A percentile compares a stretch with the other conserved stretches of the same genome.
phyloP scores from a whole-genome alignment of 2,113 vertebrate genomes.

The Mus spicilegus region DNA sequence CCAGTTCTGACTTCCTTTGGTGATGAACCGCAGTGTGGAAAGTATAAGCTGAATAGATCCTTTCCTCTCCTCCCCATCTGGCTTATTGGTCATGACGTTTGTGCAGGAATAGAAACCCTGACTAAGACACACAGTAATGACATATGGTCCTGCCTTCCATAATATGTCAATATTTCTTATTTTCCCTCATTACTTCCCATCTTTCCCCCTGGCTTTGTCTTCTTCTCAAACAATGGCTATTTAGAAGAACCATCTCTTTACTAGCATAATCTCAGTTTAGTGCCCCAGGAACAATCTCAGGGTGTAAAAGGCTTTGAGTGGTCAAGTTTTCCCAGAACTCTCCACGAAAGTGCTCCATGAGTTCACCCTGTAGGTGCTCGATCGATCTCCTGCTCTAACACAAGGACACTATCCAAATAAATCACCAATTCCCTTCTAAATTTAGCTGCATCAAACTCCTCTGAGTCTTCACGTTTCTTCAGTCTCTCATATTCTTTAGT shows the following conservation, averaged over 20 bases:
- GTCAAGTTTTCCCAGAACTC: not conserved
- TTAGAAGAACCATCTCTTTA: conserved; percentile 37
- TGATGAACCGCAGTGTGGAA: too few species aligned
- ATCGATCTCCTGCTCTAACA: conserved; percentile 6
- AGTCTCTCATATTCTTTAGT: conserved; percentile 23
- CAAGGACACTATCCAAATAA: conserved; percentile 28
- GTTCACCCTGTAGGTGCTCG: not conserved
- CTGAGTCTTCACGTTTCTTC: conserved; percentile 15
- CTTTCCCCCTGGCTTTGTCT: not conserved
- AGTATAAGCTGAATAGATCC: too few species aligned
- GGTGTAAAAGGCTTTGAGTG: not conserved
- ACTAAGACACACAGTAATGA: not conserved
- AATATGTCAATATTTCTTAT: not conserved
- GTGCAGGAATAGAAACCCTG: too few species aligned
- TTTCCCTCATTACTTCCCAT: conserved; percentile 20
- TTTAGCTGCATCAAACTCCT: conserved; percentile 33
- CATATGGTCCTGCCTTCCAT: not conserved
- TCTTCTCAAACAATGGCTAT: conserved; percentile 29
- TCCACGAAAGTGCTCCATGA: not conserved
- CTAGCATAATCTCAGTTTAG: not conserved
- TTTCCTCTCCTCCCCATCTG: too few species aligned
- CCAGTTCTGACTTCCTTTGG: too few species aligned
- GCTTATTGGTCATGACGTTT: too few species aligned
- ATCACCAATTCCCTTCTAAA: conserved; percentile 41
- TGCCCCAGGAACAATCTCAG: not conserved